Percentiles rank a stretch among this genome's conserved stretches.
Conservation (phyloP, 2,888 invertebrate genomes). For the Cantharis flavilabris region DNA sequence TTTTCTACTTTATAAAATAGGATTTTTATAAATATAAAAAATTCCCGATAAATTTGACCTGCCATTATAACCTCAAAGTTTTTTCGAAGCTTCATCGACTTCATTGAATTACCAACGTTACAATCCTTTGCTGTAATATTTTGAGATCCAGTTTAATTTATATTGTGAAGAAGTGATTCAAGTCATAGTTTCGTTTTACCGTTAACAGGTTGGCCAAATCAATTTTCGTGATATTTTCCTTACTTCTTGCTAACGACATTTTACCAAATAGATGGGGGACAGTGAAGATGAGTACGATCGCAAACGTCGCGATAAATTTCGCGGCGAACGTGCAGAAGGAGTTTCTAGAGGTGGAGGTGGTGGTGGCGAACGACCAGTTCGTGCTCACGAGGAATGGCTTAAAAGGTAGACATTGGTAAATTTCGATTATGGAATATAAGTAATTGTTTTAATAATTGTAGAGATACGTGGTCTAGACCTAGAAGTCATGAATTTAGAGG, state of each 20-base stretch:
- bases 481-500: slow-evolving; percentile 80
- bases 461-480: slow-evolving; percentile 73
- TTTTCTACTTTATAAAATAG: background rate
- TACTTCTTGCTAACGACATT: background rate
- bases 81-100: background rate
- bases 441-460: slow-evolving; percentile 31
- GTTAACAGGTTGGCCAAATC: background rate
- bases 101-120: background rate
- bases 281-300: slow-evolving; percentile 98
- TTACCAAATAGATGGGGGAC: slow-evolving; percentile 74
- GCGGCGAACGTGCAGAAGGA: slow-evolving; percentile 84
- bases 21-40: background rate
- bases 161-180: background rate
- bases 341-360: slow-evolving; percentile 75
- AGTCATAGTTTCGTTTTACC: background rate
- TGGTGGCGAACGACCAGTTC: slow-evolving; percentile 71
- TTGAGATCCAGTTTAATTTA: background rate
- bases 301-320: slow-evolving; percentile 92
- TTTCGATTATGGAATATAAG: background rate
- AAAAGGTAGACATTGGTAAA: slow-evolving; percentile 59
- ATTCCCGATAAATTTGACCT: background rate
- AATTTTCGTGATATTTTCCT: background rate
- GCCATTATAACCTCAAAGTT: background rate
- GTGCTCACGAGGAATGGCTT: slow-evolving; percentile 77
- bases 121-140: background rate